phyloP scores from a whole-genome alignment of 2,113 vertebrate genomes.

The Progne subis region DNA sequence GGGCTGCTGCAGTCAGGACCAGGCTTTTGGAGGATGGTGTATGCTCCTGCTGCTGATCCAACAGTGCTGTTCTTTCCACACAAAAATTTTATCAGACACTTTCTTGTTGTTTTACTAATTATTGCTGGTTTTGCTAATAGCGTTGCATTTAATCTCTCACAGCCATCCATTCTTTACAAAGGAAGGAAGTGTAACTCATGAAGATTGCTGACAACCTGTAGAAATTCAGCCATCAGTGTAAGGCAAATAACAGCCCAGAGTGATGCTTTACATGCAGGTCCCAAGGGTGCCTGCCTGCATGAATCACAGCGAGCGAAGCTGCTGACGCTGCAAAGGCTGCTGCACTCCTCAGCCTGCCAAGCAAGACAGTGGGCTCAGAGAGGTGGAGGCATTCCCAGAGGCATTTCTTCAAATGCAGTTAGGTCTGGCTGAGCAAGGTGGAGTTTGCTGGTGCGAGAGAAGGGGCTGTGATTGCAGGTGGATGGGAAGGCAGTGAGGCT shows the following conservation, averaged over 20 bases:
- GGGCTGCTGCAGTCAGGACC: neutral
- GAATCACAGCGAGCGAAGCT: neutral
- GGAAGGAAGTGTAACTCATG: neutral
- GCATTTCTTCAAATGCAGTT: neutral
- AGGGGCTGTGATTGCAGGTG: neutral
- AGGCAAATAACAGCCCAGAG: slow-evolving; percentile 7
- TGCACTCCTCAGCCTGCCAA: neutral
- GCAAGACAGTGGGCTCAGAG: neutral
- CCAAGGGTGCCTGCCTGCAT: slow-evolving; percentile 3
- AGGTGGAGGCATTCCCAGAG: neutral
- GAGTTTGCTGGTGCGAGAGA: neutral
- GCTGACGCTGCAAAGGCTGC: neutral
- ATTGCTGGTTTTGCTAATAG: neutral
- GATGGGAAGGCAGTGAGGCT: neutral
- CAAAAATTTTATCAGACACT: neutral
- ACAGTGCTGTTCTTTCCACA: neutral
- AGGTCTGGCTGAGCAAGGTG: neutral
- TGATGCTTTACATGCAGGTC: neutral
- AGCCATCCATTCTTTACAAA: neutral
- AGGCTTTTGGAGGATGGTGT: neutral
- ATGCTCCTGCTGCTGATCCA: neutral
- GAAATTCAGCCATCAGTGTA: neutral
- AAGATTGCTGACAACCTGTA: neutral
- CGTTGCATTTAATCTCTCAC: neutral
- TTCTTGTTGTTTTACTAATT: neutral